phyloP scores from a whole-genome alignment of 2,797 vertebrate species.

The Pogoniulus pusillus region DNA sequence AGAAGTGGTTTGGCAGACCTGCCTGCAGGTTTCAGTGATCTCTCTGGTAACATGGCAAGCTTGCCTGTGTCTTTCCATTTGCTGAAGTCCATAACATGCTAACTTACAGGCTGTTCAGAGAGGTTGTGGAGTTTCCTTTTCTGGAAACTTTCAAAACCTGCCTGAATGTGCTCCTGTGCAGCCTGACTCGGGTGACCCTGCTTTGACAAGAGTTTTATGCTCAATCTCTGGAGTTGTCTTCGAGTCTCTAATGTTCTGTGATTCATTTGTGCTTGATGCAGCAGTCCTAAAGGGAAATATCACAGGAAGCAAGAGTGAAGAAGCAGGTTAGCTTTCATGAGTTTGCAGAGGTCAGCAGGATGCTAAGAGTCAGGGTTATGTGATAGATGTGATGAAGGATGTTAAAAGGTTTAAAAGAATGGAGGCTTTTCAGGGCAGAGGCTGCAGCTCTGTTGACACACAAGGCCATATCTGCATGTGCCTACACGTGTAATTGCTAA shows the following conservation, averaged over 20 bases:
- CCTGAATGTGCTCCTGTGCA: too few relatives aligned
- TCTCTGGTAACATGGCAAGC: background rate
- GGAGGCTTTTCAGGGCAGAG: background rate
- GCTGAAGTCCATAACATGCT: background rate
- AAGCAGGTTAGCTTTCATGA: background rate
- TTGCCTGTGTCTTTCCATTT: background rate
- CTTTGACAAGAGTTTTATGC: too few relatives aligned
- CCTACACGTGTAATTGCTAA: background rate
- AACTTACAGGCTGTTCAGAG: background rate
- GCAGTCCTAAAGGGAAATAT: background rate
- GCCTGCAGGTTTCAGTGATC: background rate
- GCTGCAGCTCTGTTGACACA: background rate
- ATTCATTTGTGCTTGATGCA: background rate
- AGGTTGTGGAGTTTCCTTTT: too few relatives aligned
- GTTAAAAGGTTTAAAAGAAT: slow-evolving; percentile 10
- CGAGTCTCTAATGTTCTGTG: too few relatives aligned
- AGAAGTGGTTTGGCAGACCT: background rate
- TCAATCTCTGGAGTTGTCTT: too few relatives aligned
- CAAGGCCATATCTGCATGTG: background rate
- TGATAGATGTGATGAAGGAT: background rate
- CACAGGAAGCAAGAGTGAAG: background rate
- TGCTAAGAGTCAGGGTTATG: background rate
- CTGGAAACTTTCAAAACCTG: too few relatives aligned
- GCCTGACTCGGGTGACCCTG: too few relatives aligned
- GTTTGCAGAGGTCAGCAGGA: background rate